Percentiles rank a stretch among this genome's conserved stretches.
Evolutionary conservation across 2,797 vertebrate genomes (phyloP).

Genomic region (Loris lydekkerianus): DNA sequence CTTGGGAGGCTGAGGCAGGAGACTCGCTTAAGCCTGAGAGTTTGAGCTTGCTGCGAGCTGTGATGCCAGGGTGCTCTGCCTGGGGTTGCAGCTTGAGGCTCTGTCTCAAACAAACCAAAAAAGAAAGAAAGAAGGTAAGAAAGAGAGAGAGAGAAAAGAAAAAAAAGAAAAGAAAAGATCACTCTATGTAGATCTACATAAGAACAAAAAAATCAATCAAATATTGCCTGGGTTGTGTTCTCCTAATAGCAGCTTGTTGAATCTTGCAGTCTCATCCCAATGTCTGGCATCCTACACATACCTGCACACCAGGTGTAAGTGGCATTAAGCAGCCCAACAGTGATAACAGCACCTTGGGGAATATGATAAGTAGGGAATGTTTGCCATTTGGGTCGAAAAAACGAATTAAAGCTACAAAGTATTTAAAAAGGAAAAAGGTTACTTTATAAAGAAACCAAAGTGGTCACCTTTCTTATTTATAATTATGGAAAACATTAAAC

Average conservation of each 20-base stretch:
- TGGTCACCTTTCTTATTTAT: conserved; percentile 25
- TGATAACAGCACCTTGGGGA: conserved; percentile 30
- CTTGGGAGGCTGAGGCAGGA: no score
- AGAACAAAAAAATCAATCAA: conserved; percentile 28
- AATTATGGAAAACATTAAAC: conserved; percentile 17
- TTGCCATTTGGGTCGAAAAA: conserved; percentile 12
- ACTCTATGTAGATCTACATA: background rate
- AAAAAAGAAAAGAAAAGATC: background rate
- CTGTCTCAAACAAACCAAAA: no score
- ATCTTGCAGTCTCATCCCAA: background rate
- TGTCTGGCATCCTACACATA: background rate
- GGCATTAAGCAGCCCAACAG: conserved; percentile 31
- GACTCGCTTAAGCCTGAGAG: no score
- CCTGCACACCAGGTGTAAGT: conserved; percentile 41
- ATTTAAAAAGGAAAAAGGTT: background rate
- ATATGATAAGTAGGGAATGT: conserved; percentile 48
- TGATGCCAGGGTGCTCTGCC: no score
- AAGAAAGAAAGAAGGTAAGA: no score
- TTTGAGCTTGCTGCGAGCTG: no score
- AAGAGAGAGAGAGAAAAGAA: no score
- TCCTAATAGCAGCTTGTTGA: conserved; percentile 20
- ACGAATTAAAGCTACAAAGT: background rate
- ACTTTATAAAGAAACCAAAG: conserved; percentile 13
- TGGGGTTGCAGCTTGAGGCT: no score
- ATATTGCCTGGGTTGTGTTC: background rate